phyloP scores from a whole-genome alignment of 1,140 invertebrate species.

The Lepidurus couesii region DNA sequence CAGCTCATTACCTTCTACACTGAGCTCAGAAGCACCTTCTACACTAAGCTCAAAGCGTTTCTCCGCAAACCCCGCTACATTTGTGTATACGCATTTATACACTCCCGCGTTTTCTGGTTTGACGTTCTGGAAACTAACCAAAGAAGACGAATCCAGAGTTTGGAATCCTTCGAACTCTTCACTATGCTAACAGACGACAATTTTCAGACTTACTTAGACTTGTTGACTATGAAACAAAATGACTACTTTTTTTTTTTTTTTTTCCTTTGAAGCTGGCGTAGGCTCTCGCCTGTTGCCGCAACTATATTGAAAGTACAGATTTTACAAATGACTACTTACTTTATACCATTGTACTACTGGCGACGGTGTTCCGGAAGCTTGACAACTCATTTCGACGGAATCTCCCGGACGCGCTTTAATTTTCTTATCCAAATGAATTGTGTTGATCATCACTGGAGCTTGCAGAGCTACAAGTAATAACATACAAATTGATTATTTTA shows the following conservation, averaged over 20 bases:
- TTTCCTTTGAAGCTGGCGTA: too few relatives aligned
- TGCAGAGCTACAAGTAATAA: neutral
- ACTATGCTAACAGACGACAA: slow-evolving; percentile 27
- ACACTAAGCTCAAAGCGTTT: neutral
- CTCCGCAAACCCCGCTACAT: slow-evolving; percentile 22
- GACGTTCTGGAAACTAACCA: slow-evolving; percentile 14
- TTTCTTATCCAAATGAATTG: neutral
- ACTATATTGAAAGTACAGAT: too few relatives aligned
- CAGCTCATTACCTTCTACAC: slow-evolving; percentile 39
- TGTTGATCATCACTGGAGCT: neutral
- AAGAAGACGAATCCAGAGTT: slow-evolving; percentile 22
- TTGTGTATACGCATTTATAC: neutral
- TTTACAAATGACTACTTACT: too few relatives aligned
- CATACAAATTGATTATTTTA: neutral
- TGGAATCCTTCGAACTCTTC: neutral
- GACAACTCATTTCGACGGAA: too few relatives aligned
- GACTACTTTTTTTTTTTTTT: too few relatives aligned
- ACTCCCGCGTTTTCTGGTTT: neutral
- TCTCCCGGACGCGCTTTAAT: too few relatives aligned
- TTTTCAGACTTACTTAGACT: too few relatives aligned
- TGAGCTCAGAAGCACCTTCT: neutral
- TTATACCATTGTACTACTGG: too few relatives aligned
- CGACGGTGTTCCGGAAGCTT: too few relatives aligned
- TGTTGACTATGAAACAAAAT: neutral
- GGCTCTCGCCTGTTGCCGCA: too few relatives aligned